Conservation (phyloP, 2,113 vertebrate genomes). For the Glareola pratincola region DNA sequence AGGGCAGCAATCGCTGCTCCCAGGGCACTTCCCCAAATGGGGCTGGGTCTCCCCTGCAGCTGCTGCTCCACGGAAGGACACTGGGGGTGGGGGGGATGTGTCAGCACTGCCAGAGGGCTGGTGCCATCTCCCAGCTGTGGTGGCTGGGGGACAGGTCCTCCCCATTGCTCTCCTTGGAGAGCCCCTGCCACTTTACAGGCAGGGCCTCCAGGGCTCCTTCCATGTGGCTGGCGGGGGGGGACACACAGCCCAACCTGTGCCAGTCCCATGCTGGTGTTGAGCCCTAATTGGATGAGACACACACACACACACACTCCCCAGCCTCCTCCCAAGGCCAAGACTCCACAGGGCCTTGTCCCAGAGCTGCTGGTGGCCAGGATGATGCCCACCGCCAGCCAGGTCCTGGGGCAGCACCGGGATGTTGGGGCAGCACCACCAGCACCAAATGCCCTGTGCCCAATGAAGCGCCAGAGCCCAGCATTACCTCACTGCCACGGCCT, state of each 20-base stretch:
- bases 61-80: neutral
- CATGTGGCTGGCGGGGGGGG: neutral
- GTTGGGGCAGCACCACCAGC: neutral
- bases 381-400: neutral
- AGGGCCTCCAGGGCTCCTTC: neutral
- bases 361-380: neutral
- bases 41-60: neutral
- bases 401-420: neutral
- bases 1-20: neutral
- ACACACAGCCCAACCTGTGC: neutral
- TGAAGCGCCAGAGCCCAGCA: neutral
- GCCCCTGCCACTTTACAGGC: neutral
- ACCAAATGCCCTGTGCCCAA: neutral
- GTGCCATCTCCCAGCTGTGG: neutral
- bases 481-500: conserved; percentile 26
- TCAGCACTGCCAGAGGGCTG: too few species aligned
- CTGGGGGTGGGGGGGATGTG: fast-evolving
- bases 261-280: neutral
- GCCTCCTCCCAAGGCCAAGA: neutral
- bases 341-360: neutral
- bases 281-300: neutral
- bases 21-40: neutral
- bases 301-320: too few species aligned
- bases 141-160: neutral
- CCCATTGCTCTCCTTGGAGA: neutral